Evolutionary conservation across 30 jellyfish, hydroid and myxozoan genomes (phyloP), one percentile per base, ranked within the genome.

Genomic region (Rhopilema esculentum): DNA sequence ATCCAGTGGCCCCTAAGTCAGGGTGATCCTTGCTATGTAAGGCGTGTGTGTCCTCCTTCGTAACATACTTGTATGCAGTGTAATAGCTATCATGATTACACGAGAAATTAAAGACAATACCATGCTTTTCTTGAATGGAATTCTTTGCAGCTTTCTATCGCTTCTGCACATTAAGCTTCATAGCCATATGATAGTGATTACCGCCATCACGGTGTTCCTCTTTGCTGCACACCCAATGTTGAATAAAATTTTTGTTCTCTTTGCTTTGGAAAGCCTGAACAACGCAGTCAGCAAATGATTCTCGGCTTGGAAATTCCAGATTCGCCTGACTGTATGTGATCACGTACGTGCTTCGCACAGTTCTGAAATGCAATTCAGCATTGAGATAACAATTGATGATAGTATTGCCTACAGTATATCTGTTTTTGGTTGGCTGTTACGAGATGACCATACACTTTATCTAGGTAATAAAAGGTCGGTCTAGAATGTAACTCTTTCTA

Each of bases 21-120:
- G 95, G 91, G 75, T 86, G 95, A 27, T 27, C 65, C 25, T 31
- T 6, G 49, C 75, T 74, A 31, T 73, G 91, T 68, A 52, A 76
- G 1, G 80, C 95, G 8, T 52, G 0, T 0, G 27, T 1, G 61
- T 86, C 90, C 25, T 0, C 30, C 52, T 86, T 76, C 9, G 49
- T 20, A 0, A 75, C 84, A 68, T 86, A 86, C 40, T 77, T 71
- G 75, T 73, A 86, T 8, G 88, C 93, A 1, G 88, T 26, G 67
- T 73, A 74, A 53, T 86, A 73, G 61, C 74, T 66, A 33, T 80
- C 86, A 80, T 80, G 90, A n/a, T 12, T 28, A 22, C 33, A 0
- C 26, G 71, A 63, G 33, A 80, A 61, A 26, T 80, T 61, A 30
- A 80, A 87, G 17, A 33, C 24, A 16, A 27, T 65, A 15, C 85